Percentiles rank a stretch among this genome's conserved stretches.
phyloP scores from a whole-genome alignment of 92 coral and sea anemone species.

The Zoanthus sociatus region DNA sequence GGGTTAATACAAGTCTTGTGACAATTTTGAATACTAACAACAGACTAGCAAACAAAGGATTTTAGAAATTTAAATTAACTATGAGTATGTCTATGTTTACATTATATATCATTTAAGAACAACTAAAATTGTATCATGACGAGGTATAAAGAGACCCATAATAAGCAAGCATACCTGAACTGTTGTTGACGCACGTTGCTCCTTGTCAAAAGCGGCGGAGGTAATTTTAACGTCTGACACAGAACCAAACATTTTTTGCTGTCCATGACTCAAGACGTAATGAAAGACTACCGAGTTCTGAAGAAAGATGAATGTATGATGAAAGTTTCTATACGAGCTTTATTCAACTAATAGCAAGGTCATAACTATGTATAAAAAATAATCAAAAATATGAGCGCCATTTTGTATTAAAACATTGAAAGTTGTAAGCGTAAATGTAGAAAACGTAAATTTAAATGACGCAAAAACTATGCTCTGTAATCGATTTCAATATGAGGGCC shows the following conservation, averaged over 20 bases:
- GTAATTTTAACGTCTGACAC: constrained; percentile 75
- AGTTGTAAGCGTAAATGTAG: neutral
- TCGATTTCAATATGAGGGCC: neutral
- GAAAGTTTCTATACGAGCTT: neutral
- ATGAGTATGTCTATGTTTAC: no score
- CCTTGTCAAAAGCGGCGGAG: constrained; percentile 91
- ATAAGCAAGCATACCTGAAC: constrained; percentile 66
- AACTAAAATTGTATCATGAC: no score
- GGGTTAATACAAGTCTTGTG: no score
- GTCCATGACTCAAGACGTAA: constrained; percentile 74
- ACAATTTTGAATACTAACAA: no score
- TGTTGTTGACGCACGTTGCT: constrained; percentile 76
- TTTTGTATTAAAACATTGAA: no score
- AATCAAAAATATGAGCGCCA: no score
- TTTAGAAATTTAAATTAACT: no score
- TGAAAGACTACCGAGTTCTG: constrained; percentile 88
- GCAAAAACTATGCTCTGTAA: neutral
- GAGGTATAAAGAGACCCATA: no score
- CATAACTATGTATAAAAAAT: no score
- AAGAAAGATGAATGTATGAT: neutral
- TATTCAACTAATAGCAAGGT: no score
- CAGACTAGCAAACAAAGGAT: no score
- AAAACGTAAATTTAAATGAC: neutral
- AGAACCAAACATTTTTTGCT: constrained; percentile 80
- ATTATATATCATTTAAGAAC: no score